Percentiles rank a stretch among this genome's conserved stretches.
Evolutionary conservation across 2,888 invertebrate species (phyloP).

Genomic region (Rhagium mordax): DNA sequence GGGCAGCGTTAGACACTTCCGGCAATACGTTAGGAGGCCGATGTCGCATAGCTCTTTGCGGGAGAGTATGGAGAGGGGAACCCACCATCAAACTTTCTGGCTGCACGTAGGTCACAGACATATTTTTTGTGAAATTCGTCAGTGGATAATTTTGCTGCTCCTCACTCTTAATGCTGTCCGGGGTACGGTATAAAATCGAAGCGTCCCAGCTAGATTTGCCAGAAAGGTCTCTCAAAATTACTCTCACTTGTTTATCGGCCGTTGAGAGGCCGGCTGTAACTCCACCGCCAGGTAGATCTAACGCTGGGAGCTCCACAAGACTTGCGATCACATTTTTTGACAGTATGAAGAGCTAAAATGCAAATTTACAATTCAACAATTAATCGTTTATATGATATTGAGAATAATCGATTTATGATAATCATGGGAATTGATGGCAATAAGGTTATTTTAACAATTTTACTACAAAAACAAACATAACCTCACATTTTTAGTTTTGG

Average conservation of each 20-base stretch:
- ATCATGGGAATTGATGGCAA: too few relatives aligned
- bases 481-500: too few relatives aligned
- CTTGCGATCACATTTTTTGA: conserved; percentile 89
- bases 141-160: conserved; percentile 43
- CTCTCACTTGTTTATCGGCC: conserved; percentile 84
- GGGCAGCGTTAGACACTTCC: conserved; percentile 84
- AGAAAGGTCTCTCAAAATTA: conserved; percentile 90
- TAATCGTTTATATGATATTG: not conserved
- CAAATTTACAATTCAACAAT: too few relatives aligned
- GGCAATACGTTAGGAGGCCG: conserved; percentile 85
- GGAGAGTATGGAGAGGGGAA: conserved; percentile 64
- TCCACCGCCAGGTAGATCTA: conserved; percentile 86
- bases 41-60: conserved; percentile 80
- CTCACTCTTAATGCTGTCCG: conserved; percentile 66
- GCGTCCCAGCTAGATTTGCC: conserved; percentile 98
- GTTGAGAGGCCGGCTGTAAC: conserved; percentile 84
- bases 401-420: too few relatives aligned
- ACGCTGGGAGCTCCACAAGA: conserved; percentile 89
- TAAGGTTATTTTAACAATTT: too few relatives aligned
- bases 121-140: conserved; percentile 9
- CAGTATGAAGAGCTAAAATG: conserved; percentile 85
- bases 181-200: conserved; percentile 88
- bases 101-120: conserved; percentile 56
- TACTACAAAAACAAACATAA: too few relatives aligned
- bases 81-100: conserved; percentile 65